phyloP scores from a whole-genome alignment of 2,797 vertebrate species.

The Halcyon chelicuti region DNA sequence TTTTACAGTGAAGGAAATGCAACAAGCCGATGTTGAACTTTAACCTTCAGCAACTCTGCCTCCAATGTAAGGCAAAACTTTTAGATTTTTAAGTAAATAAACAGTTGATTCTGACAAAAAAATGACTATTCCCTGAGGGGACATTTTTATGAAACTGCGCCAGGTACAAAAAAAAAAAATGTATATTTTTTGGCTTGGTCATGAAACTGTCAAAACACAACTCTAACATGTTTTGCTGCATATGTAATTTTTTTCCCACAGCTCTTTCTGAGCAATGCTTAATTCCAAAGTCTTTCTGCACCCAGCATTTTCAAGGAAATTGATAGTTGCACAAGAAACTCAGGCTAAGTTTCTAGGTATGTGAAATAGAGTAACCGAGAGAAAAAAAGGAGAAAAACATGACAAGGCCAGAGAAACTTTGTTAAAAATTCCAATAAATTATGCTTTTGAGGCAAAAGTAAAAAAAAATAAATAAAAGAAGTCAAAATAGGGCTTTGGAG shows the following conservation, averaged over 20 bases:
- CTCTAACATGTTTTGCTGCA: slow-evolving; percentile 69
- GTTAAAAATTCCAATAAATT: not conserved
- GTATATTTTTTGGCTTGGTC: slow-evolving; percentile 66
- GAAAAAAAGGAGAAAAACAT: not conserved
- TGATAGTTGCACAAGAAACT: not conserved
- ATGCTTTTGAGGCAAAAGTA: not conserved
- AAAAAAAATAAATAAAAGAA: no score
- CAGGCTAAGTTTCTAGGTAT: not conserved
- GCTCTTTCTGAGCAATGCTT: slow-evolving; percentile 55
- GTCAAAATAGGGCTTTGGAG: not conserved
- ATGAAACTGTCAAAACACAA: slow-evolving; percentile 67
- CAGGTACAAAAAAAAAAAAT: slow-evolving; percentile 63
- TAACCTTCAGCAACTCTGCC: slow-evolving; percentile 28
- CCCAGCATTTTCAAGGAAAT: not conserved
- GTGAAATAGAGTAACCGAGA: not conserved
- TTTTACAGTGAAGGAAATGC: not conserved
- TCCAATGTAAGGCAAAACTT: slow-evolving; percentile 62
- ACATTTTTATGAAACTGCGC: slow-evolving; percentile 61
- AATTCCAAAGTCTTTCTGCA: slow-evolving; percentile 44
- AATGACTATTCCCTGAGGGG: slow-evolving; percentile 46
- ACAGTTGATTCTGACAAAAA: slow-evolving; percentile 62
- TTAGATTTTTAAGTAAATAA: slow-evolving; percentile 65
- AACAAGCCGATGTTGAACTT: slow-evolving; percentile 46
- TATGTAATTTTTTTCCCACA: slow-evolving; percentile 83
- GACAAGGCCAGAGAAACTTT: not conserved